These are phyloP conservation scores for Ceratina australensis DNA, from an alignment of 1,140 invertebrate species.

Conservation along the genomic window DNA sequence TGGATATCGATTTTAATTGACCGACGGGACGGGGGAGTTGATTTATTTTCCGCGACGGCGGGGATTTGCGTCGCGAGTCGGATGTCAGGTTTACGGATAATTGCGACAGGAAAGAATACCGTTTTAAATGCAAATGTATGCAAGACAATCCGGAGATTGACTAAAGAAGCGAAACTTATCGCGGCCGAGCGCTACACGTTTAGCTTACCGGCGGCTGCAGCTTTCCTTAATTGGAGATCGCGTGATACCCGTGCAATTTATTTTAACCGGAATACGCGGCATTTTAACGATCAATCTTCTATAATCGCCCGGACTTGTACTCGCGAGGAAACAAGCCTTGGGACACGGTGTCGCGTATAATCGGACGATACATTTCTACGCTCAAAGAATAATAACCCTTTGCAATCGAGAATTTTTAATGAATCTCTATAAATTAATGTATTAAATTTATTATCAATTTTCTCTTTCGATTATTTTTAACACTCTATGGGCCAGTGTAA, in stretches of 20 bases:
- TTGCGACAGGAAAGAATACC: slow-evolving; percentile 24
- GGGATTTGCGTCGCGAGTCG: background rate
- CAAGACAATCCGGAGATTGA: slow-evolving; percentile 39
- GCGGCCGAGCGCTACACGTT: slow-evolving; percentile 11
- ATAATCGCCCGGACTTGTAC: background rate
- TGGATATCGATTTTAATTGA: no score
- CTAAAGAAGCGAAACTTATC: slow-evolving; percentile 37
- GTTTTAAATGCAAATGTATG: slow-evolving; percentile 44
- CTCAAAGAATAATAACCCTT: no score
- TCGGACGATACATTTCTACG: no score
- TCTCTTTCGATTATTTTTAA: no score
- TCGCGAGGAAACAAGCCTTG: background rate
- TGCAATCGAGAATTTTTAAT: no score
- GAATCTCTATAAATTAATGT: no score
- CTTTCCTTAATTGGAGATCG: slow-evolving; percentile 41
- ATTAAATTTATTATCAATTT: no score
- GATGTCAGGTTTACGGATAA: slow-evolving; percentile 18
- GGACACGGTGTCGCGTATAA: background rate
- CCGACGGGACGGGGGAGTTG: no score
- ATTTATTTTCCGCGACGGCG: background rate
- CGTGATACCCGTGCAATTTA: slow-evolving; percentile 30
- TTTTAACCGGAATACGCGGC: background rate
- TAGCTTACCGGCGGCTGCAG: background rate
- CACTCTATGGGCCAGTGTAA: no score
- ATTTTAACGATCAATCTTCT: slow-evolving; percentile 19